These are phyloP conservation scores for Osmoderma eremita DNA, from an alignment of 2,888 invertebrate genomes.

Conservation along the genomic window DNA sequence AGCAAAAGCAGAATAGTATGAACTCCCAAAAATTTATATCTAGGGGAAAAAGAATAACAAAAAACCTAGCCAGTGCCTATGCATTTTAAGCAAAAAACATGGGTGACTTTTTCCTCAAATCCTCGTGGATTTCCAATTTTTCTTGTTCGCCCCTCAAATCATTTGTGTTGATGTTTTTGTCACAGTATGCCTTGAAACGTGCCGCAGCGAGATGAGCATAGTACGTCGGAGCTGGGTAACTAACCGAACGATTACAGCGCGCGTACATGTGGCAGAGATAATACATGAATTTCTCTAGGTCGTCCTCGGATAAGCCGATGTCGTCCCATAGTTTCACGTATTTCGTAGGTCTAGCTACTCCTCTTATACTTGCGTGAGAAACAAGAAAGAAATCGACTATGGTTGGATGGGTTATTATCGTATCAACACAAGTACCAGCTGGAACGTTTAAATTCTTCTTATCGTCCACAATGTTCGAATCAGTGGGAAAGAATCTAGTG, in stretches of 20 bases:
- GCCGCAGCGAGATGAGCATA: constrained; percentile 90
- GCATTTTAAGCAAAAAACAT: constrained; percentile 76
- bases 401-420: constrained; percentile 83
- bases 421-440: constrained; percentile 86
- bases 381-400: constrained; percentile 88
- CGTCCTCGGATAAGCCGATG: constrained; percentile 73
- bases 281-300: constrained; percentile 82
- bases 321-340: constrained; percentile 89
- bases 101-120: constrained; percentile 68
- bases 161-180: constrained; percentile 59
- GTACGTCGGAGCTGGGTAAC: constrained; percentile 89
- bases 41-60: too few relatives aligned
- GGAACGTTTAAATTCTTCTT: constrained; percentile 76
- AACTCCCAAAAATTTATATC: too few relatives aligned
- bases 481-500: constrained; percentile 73
- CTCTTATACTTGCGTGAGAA: constrained; percentile 77
- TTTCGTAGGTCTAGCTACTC: constrained; percentile 86
- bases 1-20: too few relatives aligned
- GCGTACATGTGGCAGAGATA: constrained; percentile 87
- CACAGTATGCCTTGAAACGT: constrained; percentile 69
- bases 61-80: too few relatives aligned
- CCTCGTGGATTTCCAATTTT: constrained; percentile 66
- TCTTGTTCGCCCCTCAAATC: constrained; percentile 66
- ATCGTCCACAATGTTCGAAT: constrained; percentile 63
- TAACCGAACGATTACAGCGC: constrained; percentile 84